Evolutionary conservation across 35 echinoderm and acorn worm species (phyloP), one percentile per base, ranked within the genome.

Genomic region (Anneissia japonica): DNA sequence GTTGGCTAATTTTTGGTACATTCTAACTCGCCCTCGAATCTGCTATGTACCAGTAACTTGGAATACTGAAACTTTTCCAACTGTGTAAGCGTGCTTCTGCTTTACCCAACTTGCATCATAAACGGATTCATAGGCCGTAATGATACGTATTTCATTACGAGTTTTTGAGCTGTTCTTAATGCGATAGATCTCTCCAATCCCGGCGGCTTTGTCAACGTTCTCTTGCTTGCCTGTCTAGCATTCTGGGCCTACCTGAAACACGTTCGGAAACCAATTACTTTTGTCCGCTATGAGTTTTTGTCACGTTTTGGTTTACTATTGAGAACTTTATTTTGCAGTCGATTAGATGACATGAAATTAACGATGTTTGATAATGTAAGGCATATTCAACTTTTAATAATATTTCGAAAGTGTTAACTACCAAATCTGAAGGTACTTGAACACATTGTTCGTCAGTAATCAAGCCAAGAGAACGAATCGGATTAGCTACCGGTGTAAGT

Each of bases 351-450:
- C 51, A 64, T 64, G 51, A 64, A 64, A 64, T 64, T 64, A 23
- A 64, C 51, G 51, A 64, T 64, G 51, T 64, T 64, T 64, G 51
- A 64, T 64, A 64, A 64, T 64, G 51, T 64, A 64, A 64, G 51
- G 7, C 51, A 64, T 64, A 64, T 26, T 64, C 10, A 64, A 64
- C 51, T 64, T 64, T 64, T 64, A 64, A 64, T 64, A 64, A 64
- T 64, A 64, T 64, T 64, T 64, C 51, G 51, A 64, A 64, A 64
- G 51, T 64, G 51, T 64, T 64, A 64, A 64, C 51, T 64, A 64
- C 51, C 40, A 43, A 43, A 64, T 64, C 2, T 64, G 51, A 9
- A 64, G 21, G 19, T 23, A 64, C 51, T 23, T 64, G 6, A 64
- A 23, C 51, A 64, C 16, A 45, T 64, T 64, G 51, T 6, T 64